phyloP scores from a whole-genome alignment of 2,888 invertebrate genomes.

The Cosmia pyralina region DNA sequence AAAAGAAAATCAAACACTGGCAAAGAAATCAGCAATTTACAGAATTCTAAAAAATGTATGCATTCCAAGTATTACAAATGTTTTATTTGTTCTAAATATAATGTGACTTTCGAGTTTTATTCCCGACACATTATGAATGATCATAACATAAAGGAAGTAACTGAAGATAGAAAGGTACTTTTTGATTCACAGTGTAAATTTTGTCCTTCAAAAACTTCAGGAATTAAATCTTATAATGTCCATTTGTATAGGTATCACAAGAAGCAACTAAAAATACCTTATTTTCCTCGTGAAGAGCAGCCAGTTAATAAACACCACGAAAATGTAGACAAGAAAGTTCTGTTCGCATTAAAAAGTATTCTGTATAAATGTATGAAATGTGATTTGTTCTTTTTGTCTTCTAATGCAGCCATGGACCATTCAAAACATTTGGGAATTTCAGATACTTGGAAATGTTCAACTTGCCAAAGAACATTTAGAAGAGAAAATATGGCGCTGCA shows the following conservation, averaged over 20 bases:
- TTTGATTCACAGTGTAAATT: constrained; percentile 73
- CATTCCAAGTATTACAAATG: constrained; percentile 63
- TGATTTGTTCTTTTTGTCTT: constrained; percentile 78
- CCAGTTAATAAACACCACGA: neutral
- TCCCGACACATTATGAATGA: constrained; percentile 65
- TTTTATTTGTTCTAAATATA: constrained; percentile 70
- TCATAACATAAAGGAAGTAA: constrained; percentile 65
- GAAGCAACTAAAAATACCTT: constrained; percentile 23
- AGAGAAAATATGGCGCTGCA: constrained; percentile 75
- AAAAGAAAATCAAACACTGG: neutral
- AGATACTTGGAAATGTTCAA: constrained; percentile 78
- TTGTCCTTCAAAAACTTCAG: constrained; percentile 63
- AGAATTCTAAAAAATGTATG: constrained; percentile 10
- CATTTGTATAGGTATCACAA: constrained; percentile 63
- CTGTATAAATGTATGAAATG: constrained; percentile 80
- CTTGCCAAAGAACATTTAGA: constrained; percentile 76
- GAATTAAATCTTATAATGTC: constrained; percentile 60
- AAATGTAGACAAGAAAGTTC: neutral
- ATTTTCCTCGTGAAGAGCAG: constrained; percentile 12
- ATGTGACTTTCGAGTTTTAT: constrained; percentile 55
- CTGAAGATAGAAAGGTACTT: constrained; percentile 56
- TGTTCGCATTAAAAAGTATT: constrained; percentile 69
- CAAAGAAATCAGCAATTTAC: neutral
- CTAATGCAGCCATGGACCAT: constrained; percentile 73
- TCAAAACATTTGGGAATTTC: constrained; percentile 73